Evolutionary conservation across 2,888 invertebrate genomes (phyloP).

Genomic region (Protodeltote pygarga): DNA sequence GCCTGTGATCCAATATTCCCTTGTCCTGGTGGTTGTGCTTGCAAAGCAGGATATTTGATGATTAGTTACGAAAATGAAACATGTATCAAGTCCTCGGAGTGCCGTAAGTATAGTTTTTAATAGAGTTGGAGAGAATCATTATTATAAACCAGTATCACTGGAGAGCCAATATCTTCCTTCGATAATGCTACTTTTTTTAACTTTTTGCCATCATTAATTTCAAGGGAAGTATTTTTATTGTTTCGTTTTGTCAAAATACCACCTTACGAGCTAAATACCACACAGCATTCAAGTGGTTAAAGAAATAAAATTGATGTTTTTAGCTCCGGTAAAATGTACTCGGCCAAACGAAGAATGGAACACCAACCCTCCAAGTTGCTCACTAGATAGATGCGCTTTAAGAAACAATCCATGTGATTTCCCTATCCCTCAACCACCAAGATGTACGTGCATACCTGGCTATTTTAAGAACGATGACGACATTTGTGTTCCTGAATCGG

Average conservation of each 20-base stretch:
- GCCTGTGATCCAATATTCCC: slow-evolving; percentile 54
- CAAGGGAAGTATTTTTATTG: too few species aligned
- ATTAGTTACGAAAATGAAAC: slow-evolving; percentile 3
- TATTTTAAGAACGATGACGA: slow-evolving; percentile 43
- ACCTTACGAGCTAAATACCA: too few species aligned
- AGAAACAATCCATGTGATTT: slow-evolving; percentile 28
- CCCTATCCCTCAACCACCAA: slow-evolving; percentile 36
- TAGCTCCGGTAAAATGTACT: slow-evolving; percentile 60
- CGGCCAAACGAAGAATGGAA: slow-evolving; percentile 59
- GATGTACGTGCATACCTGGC: slow-evolving; percentile 52
- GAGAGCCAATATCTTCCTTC: too few species aligned
- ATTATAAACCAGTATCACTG: too few species aligned
- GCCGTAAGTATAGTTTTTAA: slow-evolving; percentile 52
- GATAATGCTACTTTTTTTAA: too few species aligned
- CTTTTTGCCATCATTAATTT: too few species aligned
- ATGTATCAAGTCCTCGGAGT: slow-evolving; percentile 34
- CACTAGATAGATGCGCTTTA: slow-evolving; percentile 51
- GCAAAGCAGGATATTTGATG: slow-evolving; percentile 52
- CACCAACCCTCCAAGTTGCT: slow-evolving; percentile 52
- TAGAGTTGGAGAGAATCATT: too few species aligned
- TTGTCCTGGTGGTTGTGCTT: slow-evolving; percentile 63
- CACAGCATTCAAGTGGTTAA: too few species aligned
- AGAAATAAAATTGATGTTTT: too few species aligned
- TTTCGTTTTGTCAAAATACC: too few species aligned
- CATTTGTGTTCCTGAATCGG: slow-evolving; percentile 46